Conservation (phyloP, 2,113 vertebrate genomes). For the Eleginops maclovinus region DNA sequence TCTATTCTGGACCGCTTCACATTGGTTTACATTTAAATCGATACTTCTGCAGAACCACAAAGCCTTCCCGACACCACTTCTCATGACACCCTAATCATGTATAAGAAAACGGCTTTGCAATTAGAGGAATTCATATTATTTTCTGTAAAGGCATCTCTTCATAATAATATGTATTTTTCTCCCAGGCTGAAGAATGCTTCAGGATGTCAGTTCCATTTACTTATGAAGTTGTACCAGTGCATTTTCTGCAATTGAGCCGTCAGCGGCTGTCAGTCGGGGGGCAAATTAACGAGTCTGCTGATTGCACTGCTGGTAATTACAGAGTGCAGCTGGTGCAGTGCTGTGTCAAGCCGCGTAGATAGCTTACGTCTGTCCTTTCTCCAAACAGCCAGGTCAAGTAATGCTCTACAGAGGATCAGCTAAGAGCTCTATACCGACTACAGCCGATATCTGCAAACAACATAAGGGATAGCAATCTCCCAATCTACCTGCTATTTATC, state of each 20-base stretch:
- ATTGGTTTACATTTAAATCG: constrained; percentile 73
- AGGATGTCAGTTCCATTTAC: constrained; percentile 71
- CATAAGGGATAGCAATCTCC: neutral
- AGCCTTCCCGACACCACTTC: constrained; percentile 30
- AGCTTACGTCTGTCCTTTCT: constrained; percentile 75
- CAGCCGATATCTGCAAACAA: constrained; percentile 31
- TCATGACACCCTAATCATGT: constrained; percentile 34
- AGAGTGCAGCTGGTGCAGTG: constrained; percentile 76
- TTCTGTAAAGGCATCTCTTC: neutral
- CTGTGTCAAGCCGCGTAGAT: constrained; percentile 76
- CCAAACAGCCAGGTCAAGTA: constrained; percentile 70
- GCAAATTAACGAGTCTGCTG: constrained; percentile 81
- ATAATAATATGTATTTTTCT: constrained; percentile 33
- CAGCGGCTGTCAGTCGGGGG: constrained; percentile 79
- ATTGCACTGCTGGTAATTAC: constrained; percentile 84
- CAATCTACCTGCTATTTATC: too few relatives aligned
- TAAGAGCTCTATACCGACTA: constrained; percentile 34
- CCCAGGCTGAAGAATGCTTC: constrained; percentile 34
- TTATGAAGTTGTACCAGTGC: constrained; percentile 73
- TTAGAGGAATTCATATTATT: neutral
- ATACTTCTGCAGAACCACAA: constrained; percentile 56
- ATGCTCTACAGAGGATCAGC: constrained; percentile 54
- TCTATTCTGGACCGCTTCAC: constrained; percentile 72
- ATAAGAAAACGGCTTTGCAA: constrained; percentile 32
- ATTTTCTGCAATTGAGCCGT: constrained; percentile 80